These are phyloP conservation scores for Craseonycteris thonglongyai DNA, from an alignment of 2,113 vertebrate species.

Conservation along the genomic window DNA sequence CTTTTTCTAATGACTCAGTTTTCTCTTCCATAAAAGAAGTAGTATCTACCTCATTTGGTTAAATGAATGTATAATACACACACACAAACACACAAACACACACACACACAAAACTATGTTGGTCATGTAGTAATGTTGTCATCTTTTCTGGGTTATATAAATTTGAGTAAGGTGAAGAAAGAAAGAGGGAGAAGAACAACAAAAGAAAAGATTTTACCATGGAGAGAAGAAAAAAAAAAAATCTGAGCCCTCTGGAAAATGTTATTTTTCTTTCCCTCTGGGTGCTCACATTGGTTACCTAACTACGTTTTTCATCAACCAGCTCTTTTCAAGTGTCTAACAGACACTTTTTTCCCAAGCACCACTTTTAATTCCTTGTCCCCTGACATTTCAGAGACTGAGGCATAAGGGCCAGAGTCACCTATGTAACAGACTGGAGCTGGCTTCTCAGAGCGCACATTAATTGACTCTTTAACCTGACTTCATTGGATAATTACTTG, in stretches of 20 bases:
- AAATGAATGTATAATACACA: neutral
- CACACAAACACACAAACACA: no score
- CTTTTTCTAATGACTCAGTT: neutral
- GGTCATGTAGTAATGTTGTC: neutral
- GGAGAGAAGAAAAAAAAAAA: neutral
- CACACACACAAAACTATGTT: neutral
- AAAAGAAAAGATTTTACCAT: neutral
- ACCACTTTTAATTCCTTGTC: neutral
- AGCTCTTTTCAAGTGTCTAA: neutral
- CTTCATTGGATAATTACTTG: neutral
- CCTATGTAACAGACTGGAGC: neutral
- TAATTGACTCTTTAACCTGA: neutral
- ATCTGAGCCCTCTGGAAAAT: neutral
- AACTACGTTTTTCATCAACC: neutral
- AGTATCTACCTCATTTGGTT: neutral
- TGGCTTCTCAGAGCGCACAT: neutral
- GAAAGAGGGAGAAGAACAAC: neutral
- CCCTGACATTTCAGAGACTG: neutral
- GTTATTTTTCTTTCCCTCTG: neutral
- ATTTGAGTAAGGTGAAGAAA: neutral
- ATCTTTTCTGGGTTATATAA: neutral
- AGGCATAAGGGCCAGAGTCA: neutral
- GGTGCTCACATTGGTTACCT: neutral
- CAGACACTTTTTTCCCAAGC: neutral
- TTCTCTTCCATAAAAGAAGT: neutral